phyloP scores from a whole-genome alignment of 2,113 vertebrate species.

The Coturnix japonica region DNA sequence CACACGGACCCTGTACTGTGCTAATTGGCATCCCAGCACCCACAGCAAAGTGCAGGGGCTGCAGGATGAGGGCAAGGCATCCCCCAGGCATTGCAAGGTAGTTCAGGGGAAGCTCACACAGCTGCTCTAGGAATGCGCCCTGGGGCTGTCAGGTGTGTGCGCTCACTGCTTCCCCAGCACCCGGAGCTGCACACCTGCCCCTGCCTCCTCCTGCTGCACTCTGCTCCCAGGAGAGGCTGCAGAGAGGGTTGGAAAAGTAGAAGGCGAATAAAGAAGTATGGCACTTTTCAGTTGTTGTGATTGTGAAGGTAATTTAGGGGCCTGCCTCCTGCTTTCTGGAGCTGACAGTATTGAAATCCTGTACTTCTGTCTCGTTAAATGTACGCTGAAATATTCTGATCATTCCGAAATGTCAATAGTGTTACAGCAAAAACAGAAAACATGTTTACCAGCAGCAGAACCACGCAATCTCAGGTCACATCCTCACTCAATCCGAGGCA shows the following conservation, averaged over 20 bases:
- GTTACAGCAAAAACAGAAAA: conserved; percentile 19
- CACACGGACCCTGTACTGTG: rapidly evolving
- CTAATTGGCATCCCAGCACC: background rate
- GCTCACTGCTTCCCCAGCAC: background rate
- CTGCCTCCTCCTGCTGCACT: background rate
- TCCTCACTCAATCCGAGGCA: background rate
- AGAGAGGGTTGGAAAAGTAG: background rate
- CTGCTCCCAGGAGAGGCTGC: background rate
- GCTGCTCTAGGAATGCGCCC: conserved; percentile 50
- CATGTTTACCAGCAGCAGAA: conserved; percentile 46
- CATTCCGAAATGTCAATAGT: conserved; percentile 46
- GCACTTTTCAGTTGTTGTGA: background rate
- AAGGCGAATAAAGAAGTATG: background rate
- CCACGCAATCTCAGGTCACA: conserved; percentile 10
- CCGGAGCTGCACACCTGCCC: background rate
- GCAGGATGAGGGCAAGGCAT: background rate
- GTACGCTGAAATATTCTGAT: conserved; percentile 41
- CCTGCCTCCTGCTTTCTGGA: conserved; percentile 18
- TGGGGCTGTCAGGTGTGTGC: conserved; percentile 46
- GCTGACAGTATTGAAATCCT: conserved; percentile 42
- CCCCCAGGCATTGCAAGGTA: background rate
- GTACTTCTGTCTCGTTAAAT: conserved; percentile 41
- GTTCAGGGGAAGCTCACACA: conserved; percentile 10
- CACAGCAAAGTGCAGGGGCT: background rate
- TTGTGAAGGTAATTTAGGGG: conserved; percentile 50